Percentiles rank a stretch among this genome's conserved stretches.
Conservation (phyloP, 2,888 invertebrate species). For the Eubasilissa splendida region DNA sequence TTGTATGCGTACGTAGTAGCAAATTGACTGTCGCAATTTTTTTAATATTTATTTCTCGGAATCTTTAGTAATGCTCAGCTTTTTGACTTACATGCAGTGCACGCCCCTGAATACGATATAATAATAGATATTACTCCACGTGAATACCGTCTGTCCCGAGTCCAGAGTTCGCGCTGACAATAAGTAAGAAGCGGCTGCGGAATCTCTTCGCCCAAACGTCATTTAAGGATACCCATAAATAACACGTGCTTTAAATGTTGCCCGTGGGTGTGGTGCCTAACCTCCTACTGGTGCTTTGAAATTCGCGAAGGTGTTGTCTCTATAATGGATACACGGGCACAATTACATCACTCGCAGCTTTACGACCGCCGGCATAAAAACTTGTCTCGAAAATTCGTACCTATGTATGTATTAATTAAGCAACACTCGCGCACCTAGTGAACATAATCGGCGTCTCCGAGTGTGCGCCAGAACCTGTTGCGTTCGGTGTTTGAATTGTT, state of each 20-base stretch:
- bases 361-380: slow-evolving; percentile 16
- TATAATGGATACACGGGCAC: background rate
- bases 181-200: background rate
- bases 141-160: too few species aligned
- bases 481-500: background rate
- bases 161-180: too few species aligned
- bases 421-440: background rate
- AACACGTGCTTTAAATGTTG: slow-evolving; percentile 12
- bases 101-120: too few species aligned
- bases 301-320: slow-evolving; percentile 32
- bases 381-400: slow-evolving; percentile 11
- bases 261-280: slow-evolving; percentile 2
- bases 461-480: background rate
- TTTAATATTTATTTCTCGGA: too few species aligned
- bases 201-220: slow-evolving; percentile 1
- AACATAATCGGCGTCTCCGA: background rate
- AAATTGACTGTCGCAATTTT: too few species aligned
- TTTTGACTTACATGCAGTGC: too few species aligned
- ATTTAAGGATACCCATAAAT: slow-evolving; percentile 6
- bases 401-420: slow-evolving; percentile 17
- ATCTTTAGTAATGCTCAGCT: too few species aligned
- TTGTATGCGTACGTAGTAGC: too few species aligned
- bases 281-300: background rate
- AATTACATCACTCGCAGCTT: background rate
- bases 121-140: too few species aligned